phyloP scores from a whole-genome alignment of 2,888 invertebrate genomes.

The Netelia inedita region DNA sequence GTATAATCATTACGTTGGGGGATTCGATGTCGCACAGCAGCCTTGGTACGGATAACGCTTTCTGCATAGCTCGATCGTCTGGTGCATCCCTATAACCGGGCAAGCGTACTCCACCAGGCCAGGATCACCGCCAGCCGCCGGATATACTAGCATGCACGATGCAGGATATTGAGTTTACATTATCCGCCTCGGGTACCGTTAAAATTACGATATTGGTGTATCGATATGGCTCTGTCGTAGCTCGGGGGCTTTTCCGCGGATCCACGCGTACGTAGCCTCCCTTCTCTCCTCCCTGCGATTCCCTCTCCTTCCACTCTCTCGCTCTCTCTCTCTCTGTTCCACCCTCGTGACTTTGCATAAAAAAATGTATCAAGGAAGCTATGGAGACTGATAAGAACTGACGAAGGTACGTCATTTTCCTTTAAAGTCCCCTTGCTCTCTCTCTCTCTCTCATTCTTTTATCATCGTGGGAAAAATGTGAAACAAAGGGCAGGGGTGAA shows the following conservation, averaged over 20 bases:
- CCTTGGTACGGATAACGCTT: background rate
- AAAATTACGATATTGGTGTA: conserved; percentile 79
- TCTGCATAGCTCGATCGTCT: conserved; percentile 47
- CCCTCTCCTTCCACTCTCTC: background rate
- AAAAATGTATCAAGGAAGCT: conserved; percentile 60
- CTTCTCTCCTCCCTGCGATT: background rate
- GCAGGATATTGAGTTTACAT: conserved; percentile 79
- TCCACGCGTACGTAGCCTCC: background rate
- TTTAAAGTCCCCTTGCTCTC: background rate
- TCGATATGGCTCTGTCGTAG: conserved; percentile 75
- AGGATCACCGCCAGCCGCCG: conserved; percentile 55
- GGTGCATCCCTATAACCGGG: conserved; percentile 49
- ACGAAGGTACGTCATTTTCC: conserved; percentile 31
- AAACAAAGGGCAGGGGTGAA: background rate
- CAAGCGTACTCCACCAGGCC: conserved; percentile 36
- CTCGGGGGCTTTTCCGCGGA: conserved; percentile 61
- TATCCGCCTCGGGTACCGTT: conserved; percentile 76
- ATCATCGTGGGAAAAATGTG: conserved; percentile 1
- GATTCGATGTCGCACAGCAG: conserved; percentile 75
- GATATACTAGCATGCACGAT: conserved; percentile 72
- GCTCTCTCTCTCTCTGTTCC: background rate
- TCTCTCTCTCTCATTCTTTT: background rate
- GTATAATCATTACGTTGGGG: conserved; percentile 78
- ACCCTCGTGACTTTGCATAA: conserved; percentile 54
- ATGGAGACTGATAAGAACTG: conserved; percentile 52